Conservation (phyloP, 2,888 invertebrate genomes). For the Tipula lateralis region DNA sequence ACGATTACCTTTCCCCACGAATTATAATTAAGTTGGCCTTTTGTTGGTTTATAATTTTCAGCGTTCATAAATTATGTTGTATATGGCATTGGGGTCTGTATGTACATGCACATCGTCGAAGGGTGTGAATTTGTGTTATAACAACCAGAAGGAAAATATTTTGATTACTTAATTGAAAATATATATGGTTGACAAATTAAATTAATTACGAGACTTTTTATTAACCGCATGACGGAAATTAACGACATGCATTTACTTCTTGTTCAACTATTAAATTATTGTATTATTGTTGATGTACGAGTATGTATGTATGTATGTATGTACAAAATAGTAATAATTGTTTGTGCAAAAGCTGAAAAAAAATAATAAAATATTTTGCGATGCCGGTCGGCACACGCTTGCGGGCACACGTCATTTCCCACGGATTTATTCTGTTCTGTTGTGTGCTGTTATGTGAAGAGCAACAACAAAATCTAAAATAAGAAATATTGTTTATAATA, state of each 20-base stretch:
- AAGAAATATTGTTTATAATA: slow-evolving; percentile 30
- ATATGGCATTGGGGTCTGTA: too few relatives aligned
- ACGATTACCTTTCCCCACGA: too few relatives aligned
- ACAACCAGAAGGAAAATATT: not conserved
- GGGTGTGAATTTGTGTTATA: not conserved
- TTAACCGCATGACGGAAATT: not conserved
- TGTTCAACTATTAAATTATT: not conserved
- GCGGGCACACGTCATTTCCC: slow-evolving; percentile 59
- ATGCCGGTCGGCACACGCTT: slow-evolving; percentile 55
- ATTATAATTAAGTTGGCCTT: too few relatives aligned
- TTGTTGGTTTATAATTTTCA: too few relatives aligned
- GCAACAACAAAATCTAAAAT: too few relatives aligned
- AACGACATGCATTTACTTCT: not conserved
- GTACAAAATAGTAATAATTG: not conserved
- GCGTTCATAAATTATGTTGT: too few relatives aligned
- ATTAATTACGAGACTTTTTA: not conserved
- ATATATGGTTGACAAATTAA: not conserved
- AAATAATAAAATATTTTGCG: not conserved
- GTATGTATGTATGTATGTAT: not conserved
- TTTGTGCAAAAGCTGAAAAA: too few relatives aligned
- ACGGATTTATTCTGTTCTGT: slow-evolving; percentile 45
- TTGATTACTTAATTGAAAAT: not conserved
- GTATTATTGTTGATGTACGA: slow-evolving; percentile 25
- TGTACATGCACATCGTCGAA: not conserved
- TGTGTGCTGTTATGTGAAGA: slow-evolving; percentile 25